These are phyloP conservation scores for Cephus pulcher DNA, from an alignment of 2,888 invertebrate species.

Conservation along the genomic window DNA sequence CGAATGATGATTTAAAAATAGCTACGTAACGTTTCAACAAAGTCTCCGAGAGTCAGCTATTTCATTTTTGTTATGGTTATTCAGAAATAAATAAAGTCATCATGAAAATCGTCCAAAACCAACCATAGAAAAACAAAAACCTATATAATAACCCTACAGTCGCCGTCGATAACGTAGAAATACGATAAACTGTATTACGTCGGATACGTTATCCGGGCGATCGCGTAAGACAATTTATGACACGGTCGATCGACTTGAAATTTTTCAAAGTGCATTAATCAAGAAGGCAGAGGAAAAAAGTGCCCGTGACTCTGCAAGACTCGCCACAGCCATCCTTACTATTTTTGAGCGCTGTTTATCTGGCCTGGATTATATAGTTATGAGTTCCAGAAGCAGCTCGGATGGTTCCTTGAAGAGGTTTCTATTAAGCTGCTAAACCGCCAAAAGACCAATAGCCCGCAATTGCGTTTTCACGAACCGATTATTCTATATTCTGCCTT, in stretches of 20 bases:
- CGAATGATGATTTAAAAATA: not conserved
- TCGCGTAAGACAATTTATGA: not conserved
- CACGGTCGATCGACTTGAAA: no score
- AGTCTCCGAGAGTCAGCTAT: no score
- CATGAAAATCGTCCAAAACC: no score
- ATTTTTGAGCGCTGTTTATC: slow-evolving; percentile 55
- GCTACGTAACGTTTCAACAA: not conserved
- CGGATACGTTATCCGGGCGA: not conserved
- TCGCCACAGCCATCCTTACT: slow-evolving; percentile 25
- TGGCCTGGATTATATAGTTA: slow-evolving; percentile 61
- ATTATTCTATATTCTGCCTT: no score
- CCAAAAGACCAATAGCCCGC: no score
- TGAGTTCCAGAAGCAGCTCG: slow-evolving; percentile 60
- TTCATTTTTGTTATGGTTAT: no score
- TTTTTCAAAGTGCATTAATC: no score
- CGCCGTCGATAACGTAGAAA: not conserved
- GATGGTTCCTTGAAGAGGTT: slow-evolving; percentile 59
- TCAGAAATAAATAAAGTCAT: no score
- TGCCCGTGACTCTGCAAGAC: not conserved
- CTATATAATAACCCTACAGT: no score
- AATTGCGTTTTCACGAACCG: no score
- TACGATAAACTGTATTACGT: no score
- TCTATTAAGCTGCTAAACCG: slow-evolving; percentile 38
- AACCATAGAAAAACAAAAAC: no score
- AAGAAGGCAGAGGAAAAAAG: not conserved